Evolutionary conservation across 2,888 invertebrate species (phyloP), one percentile per base, ranked within the genome.

Genomic region (Cosmia trapezina): DNA sequence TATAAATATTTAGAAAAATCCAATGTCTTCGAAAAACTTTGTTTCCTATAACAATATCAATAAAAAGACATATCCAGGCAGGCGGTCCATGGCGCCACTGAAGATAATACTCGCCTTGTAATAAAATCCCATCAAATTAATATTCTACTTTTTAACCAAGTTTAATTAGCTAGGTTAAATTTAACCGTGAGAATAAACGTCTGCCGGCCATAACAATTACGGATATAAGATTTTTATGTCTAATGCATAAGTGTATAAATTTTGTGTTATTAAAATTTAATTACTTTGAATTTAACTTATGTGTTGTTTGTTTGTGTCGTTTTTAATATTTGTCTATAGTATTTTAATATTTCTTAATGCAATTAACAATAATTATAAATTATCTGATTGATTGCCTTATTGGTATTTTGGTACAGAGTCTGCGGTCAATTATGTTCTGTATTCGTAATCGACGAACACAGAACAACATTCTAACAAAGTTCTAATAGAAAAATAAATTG

Each of bases 111-210:
- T 11, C 41, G 57, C 22, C 63, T 64, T 56, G 64, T 65, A 65
- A 88, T 90, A 88, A 91, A 90, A 86, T 73, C 83, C 81, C 81
- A 85, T 86, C 83, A 87, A 89, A 89, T 91, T 90, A 89, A 91
- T 91, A 90, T 89, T 87, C 76, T 77, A 83, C 81, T 84, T 88
- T 89, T 89, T 87, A 90, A 88, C 87, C 70, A 74, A 71, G 53
- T 75, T 82, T 91, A 91, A 92, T 93, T 92, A 91, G 89, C 67
- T 80, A 77, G 80, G 86, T 90, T 90, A 88, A 88, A 89, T 87
- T 89, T 87, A 88, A 91, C 86, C 85, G 92, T 90, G 91, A 92
- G 93, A 92, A 92, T 91, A 90, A 84, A 88, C 87, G 80, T 85
- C 73, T 59, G 54, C 19, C 71, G 81, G 84, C 85, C 72, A 88